Evolutionary conservation across 2,888 invertebrate genomes (phyloP).

Genomic region (Nysson spinosus): DNA sequence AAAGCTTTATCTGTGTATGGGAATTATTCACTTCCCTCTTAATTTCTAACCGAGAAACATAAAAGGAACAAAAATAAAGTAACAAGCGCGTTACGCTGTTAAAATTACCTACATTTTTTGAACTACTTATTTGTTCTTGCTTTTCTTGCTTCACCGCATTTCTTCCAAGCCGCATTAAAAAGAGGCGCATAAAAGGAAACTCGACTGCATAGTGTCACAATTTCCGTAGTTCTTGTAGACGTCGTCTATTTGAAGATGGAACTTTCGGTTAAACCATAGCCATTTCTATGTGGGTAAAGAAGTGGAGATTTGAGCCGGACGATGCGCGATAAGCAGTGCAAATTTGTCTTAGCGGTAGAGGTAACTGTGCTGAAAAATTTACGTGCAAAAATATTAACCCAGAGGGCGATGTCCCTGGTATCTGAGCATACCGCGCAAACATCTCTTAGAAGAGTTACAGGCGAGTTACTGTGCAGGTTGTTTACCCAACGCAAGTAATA

Average conservation of each 20-base stretch:
- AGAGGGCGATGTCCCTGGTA: conserved; percentile 43
- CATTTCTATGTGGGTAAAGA: not conserved
- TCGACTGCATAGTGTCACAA: too few species aligned
- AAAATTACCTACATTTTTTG: too few species aligned
- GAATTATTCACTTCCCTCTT: too few species aligned
- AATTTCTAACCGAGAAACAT: too few species aligned
- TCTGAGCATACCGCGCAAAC: conserved; percentile 38
- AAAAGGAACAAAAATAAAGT: too few species aligned
- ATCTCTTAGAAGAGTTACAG: conserved; percentile 15
- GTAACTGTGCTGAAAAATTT: conserved; percentile 45
- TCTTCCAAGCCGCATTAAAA: too few species aligned
- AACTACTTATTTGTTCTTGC: too few species aligned
- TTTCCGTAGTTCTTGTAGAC: not conserved
- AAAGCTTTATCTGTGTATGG: too few species aligned
- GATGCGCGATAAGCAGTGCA: conserved; percentile 67
- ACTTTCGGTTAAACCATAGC: not conserved
- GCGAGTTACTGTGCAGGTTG: conserved; percentile 32
- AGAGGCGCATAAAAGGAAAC: too few species aligned
- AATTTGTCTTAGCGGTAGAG: conserved; percentile 64
- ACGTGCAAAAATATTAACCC: conserved; percentile 55
- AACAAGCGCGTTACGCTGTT: too few species aligned
- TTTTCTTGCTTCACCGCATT: too few species aligned
- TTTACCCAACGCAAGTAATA: conserved; percentile 52
- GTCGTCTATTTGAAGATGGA: not conserved
- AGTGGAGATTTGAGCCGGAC: conserved; percentile 4